A percentile compares a stretch with the other conserved stretches of the same genome.
Evolutionary conservation across 2,797 vertebrate species (phyloP).

Genomic region (Falco cherrug): DNA sequence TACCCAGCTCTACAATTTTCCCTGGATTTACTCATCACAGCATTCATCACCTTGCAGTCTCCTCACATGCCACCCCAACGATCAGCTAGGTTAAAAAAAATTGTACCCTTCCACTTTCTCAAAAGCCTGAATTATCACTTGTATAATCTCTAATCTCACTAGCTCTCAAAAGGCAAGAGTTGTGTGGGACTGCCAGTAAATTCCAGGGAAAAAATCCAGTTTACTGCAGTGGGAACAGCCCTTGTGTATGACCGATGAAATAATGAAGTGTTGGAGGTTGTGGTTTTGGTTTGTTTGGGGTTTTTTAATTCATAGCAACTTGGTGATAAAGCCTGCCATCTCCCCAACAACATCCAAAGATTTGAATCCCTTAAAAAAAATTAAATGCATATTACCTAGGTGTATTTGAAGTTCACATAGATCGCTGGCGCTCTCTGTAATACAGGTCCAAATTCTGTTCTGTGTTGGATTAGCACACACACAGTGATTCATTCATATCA

Average conservation of each 20-base stretch:
- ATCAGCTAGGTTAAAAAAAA: not conserved
- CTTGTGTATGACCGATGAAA: not conserved
- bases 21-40: not conserved
- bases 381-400: not conserved
- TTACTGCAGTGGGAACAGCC: not conserved
- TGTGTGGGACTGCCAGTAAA: not conserved
- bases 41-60: not conserved
- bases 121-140: not conserved
- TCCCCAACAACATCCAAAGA: not conserved
- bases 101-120: not conserved
- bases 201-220: not conserved
- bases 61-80: not conserved
- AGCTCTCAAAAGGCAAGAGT: not conserved
- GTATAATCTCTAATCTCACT: not conserved
- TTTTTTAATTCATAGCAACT: not conserved
- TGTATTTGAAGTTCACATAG: not conserved
- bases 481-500: not conserved
- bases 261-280: not conserved
- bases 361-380: not conserved
- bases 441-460: not conserved
- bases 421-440: not conserved
- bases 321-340: not conserved
- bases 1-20: not conserved
- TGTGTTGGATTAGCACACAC: fast-evolving
- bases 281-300: not conserved